Base-by-base conservation (phyloP, 2,113 vertebrate species). In the Megaceryle maxima region DNA sequence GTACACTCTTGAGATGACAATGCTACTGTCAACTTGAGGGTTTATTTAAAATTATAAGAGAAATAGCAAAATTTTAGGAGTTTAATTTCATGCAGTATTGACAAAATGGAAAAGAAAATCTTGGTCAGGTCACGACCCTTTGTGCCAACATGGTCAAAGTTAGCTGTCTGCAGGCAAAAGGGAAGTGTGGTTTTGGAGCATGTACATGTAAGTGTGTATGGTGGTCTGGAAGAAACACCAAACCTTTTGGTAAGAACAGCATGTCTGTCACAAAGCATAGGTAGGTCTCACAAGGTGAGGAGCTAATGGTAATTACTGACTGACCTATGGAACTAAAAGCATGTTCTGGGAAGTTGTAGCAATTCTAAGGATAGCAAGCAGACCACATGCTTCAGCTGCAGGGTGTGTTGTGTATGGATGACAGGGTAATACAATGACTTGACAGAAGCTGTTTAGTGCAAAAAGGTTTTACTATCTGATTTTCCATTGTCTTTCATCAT, bases 181-280 rank as follows among this genome's bases (percentile, higher is more conserved):
- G 39, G 16, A 79, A 78, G 67, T 2, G 1, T 1, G 11, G 11
- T 20, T 80, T 77, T 85, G 59, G 50, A 88, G 21, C 4, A 4
- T 1, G 1, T 68, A 33, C 19, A 2, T 39, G 8, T 4, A 79
- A 56, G 10, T 1, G 1, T 8, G 4, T 19, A 37, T 0, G 1
- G 55, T 48, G 33, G 56, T 62, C 50, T 66, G 31, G 46, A 81
- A 92, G 20, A 84, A 91, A n/a, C 35, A 76, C 4, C 39, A n/a
- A 29, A 16, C 4, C 6, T 76, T 73, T 33, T 28, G 41, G 19
- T 72, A 62, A 68, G 87, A 87, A 50, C 44, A 10, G 5, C 1
- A 0, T 37, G 4, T 56, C 48, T 73, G n/a, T 50, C 35, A 72
- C 57, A 86, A 79, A 66, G 59, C 41, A 46, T 3, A 69, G 21